Evolutionary conservation across 2,888 invertebrate species (phyloP), one percentile per base, ranked within the genome.

Genomic region (Thelaira solivaga): DNA sequence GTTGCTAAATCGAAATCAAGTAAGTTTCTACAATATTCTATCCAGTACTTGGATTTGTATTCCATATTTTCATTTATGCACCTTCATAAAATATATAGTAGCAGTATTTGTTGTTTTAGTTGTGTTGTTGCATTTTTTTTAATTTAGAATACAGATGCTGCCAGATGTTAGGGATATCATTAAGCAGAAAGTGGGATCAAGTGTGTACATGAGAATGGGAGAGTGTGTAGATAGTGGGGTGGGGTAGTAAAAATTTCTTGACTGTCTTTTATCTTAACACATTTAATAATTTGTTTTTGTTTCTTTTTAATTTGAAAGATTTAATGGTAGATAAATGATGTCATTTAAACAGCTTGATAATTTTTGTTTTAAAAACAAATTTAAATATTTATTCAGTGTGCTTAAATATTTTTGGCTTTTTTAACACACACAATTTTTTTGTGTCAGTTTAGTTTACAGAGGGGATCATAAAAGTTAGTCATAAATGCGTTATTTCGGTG

Each of bases 1-100:
- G 74, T 71, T 53, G 78, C 26, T n/a, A 86, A 85, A 83, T 83
- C 81, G 76, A 85, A 85, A 83, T 80, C 82, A 84, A 85, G 82
- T 82, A 81, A 81, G 78, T 62, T 74, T 34, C 31, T 36, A 43
- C 6, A 29, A 36, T 20, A n/a, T 62, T 71, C 43, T 24, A 51
- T n/a, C n/a, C n/a, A n/a, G 26, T 26, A 5, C 4, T 26, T 5
- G 26, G 26, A 26, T 26, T 26, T 26, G 26, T 26, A 5, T 26
- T 26, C 4, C 4, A 6, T 5, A 26, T 3, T 13, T n/a, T 1
- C 1, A 24, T 1, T 61, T 43, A 3, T 8, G 8, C 8, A 5
- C 20, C 3, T 31, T 43, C n/a, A n/a, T n/a, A n/a, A n/a, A n/a
- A n/a, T n/a, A n/a, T n/a, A n/a, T n/a, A n/a, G n/a, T n/a, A n/a